Percentiles rank a stretch among this genome's conserved stretches.
Conservation (phyloP, 2,113 vertebrate genomes). For the Lasiurus cinereus region DNA sequence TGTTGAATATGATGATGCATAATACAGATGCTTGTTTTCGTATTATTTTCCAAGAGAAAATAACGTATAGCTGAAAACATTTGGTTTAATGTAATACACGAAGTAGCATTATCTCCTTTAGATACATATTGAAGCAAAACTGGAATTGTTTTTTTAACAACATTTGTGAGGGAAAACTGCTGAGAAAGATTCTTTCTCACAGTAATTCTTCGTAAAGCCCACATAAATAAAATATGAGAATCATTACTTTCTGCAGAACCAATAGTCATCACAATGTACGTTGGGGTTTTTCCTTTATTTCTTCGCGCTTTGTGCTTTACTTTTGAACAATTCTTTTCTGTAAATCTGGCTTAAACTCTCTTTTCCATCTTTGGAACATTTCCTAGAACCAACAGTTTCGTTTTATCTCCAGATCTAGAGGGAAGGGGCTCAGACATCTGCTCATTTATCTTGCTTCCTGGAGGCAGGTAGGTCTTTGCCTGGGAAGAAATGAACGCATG, state of each 20-base stretch:
- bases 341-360: neutral
- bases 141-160: neutral
- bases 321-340: constrained; percentile 10
- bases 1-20: neutral
- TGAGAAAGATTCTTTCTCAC: neutral
- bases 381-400: neutral
- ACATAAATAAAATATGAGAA: neutral
- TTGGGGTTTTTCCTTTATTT: neutral
- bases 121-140: neutral
- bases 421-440: neutral
- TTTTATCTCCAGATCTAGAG: constrained; percentile 7
- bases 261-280: neutral
- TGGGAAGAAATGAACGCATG: neutral
- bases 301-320: neutral
- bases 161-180: neutral
- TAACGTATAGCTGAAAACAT: neutral
- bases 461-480: neutral
- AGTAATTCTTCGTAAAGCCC: constrained; percentile 32
- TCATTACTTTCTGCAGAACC: neutral
- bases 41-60: constrained; percentile 4
- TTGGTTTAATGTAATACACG: neutral
- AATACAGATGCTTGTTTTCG: neutral
- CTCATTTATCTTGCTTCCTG: constrained; percentile 9
- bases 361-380: constrained; percentile 20
- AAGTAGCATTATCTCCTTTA: neutral